Percentiles rank a stretch among this genome's conserved stretches.
phyloP scores from a whole-genome alignment of 2,797 vertebrate species.

The Limnodromus scolopaceus region DNA sequence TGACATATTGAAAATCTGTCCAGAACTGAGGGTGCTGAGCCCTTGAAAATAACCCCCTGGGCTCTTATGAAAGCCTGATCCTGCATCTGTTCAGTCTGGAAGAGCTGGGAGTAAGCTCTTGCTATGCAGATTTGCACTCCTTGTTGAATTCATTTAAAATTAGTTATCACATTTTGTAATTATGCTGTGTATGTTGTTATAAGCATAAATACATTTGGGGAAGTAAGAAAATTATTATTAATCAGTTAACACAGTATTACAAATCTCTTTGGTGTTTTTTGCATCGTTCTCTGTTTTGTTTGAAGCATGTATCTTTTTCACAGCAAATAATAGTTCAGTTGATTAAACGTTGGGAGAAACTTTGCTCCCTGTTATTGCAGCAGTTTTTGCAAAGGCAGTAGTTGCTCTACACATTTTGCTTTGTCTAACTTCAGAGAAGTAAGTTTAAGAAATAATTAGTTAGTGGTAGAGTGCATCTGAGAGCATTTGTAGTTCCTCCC shows the following conservation, averaged over 20 bases:
- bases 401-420: neutral
- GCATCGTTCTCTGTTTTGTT: neutral
- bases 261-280: neutral
- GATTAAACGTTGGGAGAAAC: neutral
- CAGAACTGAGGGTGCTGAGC: neutral
- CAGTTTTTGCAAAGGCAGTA: neutral
- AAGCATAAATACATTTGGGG: neutral
- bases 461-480: neutral
- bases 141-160: neutral
- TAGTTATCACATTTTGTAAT: neutral
- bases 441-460: neutral
- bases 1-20: neutral
- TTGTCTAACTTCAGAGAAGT: neutral
- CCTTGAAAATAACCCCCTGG: neutral
- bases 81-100: slow-evolving; percentile 27
- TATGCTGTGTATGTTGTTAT: neutral
- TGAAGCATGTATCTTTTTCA: neutral
- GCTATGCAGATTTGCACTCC: neutral
- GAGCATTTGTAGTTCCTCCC: neutral
- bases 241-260: neutral
- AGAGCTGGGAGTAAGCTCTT: neutral
- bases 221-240: neutral
- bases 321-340: neutral
- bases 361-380: neutral
- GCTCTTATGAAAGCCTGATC: neutral